These are phyloP conservation scores for Caerostris darwini DNA, from an alignment of 1,140 invertebrate genomes.

Conservation along the genomic window DNA sequence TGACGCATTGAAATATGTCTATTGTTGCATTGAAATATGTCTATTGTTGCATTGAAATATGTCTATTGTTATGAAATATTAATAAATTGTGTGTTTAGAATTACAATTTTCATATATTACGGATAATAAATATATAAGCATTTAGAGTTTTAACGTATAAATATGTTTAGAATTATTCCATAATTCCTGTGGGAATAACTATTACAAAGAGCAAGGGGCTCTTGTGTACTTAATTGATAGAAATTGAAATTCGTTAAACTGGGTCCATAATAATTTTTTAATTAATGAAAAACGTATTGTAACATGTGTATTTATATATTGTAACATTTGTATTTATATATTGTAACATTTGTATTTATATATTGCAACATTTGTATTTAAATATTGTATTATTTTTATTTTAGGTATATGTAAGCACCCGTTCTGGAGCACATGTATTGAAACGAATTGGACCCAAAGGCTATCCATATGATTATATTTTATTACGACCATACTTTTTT, in stretches of 20 bases:
- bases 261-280: too few relatives aligned
- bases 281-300: background rate
- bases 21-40: too few relatives aligned
- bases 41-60: too few relatives aligned
- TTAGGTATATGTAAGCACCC: slow-evolving; percentile 82
- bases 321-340: background rate
- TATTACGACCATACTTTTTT: background rate
- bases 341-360: background rate
- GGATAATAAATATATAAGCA: background rate
- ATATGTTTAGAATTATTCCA: background rate
- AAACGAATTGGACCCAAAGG: slow-evolving; percentile 10
- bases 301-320: background rate
- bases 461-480: background rate
- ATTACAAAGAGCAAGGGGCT: too few relatives aligned
- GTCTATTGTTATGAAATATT: too few relatives aligned
- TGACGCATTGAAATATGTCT: too few relatives aligned
- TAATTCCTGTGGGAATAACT: background rate
- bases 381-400: slow-evolving; percentile 35
- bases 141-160: background rate
- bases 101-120: too few relatives aligned
- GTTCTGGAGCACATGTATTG: slow-evolving; percentile 81
- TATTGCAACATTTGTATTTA: too few relatives aligned
- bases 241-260: too few relatives aligned
- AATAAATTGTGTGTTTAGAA: background rate
- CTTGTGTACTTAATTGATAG: too few relatives aligned